Evolutionary conservation across 2,113 vertebrate species (phyloP).

Genomic region (Ranitomeya variabilis): DNA sequence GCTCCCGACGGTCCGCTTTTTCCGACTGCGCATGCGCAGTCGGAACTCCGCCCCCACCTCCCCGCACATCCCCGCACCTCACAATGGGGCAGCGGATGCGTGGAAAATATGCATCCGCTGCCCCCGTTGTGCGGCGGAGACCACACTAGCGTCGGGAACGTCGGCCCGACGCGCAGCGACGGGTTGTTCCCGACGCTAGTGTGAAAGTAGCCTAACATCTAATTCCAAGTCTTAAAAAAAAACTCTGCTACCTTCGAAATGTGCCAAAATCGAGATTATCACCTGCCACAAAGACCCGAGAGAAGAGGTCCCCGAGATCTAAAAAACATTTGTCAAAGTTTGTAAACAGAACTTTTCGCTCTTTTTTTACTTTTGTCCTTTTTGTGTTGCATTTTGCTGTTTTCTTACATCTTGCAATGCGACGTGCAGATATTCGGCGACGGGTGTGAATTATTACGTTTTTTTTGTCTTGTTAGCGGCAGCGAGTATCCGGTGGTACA

Average conservation of each 20-base stretch:
- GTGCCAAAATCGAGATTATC: conserved; percentile 45
- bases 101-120: no score
- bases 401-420: background rate
- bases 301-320: background rate
- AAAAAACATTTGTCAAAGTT: background rate
- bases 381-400: background rate
- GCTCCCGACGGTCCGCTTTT: no score
- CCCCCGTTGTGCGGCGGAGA: no score
- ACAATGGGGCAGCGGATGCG: no score
- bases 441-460: background rate
- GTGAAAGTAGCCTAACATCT: no score
- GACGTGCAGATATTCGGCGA: background rate
- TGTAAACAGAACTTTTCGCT: background rate
- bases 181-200: no score
- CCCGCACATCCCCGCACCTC: no score
- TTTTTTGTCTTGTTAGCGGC: background rate
- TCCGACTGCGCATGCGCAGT: no score
- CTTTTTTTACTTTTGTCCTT: background rate
- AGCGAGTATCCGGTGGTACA: background rate
- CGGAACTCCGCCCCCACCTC: no score
- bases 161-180: no score
- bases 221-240: conserved; percentile 68
- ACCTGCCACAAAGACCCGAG: background rate
- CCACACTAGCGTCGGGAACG: no score
- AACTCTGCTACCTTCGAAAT: conserved; percentile 24